These are phyloP conservation scores for Nipponia nippon DNA, from an alignment of 2,113 vertebrate genomes.

Conservation along the genomic window DNA sequence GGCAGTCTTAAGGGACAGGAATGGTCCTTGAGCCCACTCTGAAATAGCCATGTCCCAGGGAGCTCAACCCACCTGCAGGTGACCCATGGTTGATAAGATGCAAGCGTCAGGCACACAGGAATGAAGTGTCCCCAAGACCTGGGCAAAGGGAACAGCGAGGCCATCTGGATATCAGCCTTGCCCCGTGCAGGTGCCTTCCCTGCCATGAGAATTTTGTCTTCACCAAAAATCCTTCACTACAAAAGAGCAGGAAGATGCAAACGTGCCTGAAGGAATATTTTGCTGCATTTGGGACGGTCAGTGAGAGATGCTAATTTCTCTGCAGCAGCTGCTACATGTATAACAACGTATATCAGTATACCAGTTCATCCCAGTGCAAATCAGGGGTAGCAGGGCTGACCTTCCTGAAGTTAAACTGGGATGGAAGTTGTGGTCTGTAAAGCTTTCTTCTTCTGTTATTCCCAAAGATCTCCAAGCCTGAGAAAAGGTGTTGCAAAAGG, in stretches of 20 bases:
- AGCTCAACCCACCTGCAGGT: too few species aligned
- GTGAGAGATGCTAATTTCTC: not conserved
- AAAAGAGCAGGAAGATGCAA: not conserved
- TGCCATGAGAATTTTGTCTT: not conserved
- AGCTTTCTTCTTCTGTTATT: not conserved
- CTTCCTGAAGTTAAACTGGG: not conserved
- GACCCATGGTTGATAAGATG: fast-evolving
- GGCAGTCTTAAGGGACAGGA: not conserved
- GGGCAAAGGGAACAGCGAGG: not conserved
- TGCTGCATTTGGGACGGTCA: not conserved
- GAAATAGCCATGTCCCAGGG: not conserved
- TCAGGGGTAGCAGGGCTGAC: not conserved
- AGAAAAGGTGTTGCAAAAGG: not conserved
- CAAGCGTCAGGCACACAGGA: not conserved
- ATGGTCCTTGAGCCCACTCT: not conserved
- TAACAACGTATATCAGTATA: not conserved
- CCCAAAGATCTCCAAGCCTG: not conserved
- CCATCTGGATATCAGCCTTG: not conserved
- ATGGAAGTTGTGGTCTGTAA: not conserved
- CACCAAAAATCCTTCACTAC: not conserved
- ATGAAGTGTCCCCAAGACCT: not conserved
- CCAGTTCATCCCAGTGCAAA: not conserved
- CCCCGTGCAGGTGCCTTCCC: not conserved
- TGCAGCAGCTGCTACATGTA: not conserved
- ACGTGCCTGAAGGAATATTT: not conserved